phyloP scores from a whole-genome alignment of 37 sponge, comb jelly and placozoan species.

The Tethya wilhelma region DNA sequence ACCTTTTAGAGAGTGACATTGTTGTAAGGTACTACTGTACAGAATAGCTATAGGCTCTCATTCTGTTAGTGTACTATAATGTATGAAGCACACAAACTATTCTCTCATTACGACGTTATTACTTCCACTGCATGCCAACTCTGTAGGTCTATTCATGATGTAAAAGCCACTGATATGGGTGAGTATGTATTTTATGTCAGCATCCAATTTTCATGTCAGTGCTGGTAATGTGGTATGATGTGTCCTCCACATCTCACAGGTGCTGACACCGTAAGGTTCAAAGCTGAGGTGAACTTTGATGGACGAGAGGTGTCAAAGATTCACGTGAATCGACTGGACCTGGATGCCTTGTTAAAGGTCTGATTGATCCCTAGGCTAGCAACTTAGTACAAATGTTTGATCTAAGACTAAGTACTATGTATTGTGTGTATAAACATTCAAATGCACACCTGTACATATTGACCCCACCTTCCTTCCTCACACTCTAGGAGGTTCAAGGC shows the following conservation, averaged over 20 bases:
- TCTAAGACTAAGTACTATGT: background rate
- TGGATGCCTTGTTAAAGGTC: conserved; percentile 67
- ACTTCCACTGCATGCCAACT: background rate
- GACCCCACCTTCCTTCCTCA: background rate
- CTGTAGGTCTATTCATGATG: conserved; percentile 91
- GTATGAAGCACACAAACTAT: background rate
- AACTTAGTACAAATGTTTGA: background rate
- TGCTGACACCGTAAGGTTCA: conserved; percentile 88
- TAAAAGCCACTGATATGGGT: conserved; percentile 97
- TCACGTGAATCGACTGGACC: conserved; percentile 66
- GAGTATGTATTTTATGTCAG: background rate
- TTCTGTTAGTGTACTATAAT: background rate
- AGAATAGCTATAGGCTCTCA: too few relatives aligned
- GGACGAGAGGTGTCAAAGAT: conserved; percentile 84
- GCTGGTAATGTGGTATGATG: background rate
- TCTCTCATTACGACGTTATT: background rate
- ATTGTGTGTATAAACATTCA: background rate
- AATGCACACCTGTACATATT: too few relatives aligned
- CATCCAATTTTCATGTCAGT: too few relatives aligned
- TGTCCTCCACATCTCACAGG: conserved; percentile 21
- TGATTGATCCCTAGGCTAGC: background rate
- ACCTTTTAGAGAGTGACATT: conserved; percentile 80
- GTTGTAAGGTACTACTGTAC: conserved; percentile 54
- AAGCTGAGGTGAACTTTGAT: conserved; percentile 95
- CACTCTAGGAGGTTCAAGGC: conserved; percentile 58